Evolutionary conservation across 64 coral and sea anemone genomes (phyloP), one percentile per base, ranked within the genome.

Genomic region (Anthopleura sola): DNA sequence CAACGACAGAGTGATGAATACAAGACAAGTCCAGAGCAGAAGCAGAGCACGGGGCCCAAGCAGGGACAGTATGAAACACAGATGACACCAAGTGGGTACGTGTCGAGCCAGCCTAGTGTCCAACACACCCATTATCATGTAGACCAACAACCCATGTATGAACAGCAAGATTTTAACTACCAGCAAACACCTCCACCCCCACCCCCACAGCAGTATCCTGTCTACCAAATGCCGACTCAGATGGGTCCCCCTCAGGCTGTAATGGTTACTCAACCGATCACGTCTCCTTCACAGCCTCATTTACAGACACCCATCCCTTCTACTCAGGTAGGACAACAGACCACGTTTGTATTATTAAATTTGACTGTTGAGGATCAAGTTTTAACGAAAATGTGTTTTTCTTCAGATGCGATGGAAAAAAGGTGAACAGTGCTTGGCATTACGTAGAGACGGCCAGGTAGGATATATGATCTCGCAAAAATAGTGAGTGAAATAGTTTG

Each of bases 321-420:
- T 37, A 26, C 75, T 84, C 89, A 62, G 84, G 84, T 91, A 80
- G 2, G 23, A 26, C 24, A 21, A 9, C 6, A 16, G 10, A 55
- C 32, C 29, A 24, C 20, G 9, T 12, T 86, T 40, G 10, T 46
- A 1, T 74, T 75, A 10, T 23, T 20, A 57, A 16, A n/a, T 56
- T 56, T 44, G 7, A 53, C n/a, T n/a, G n/a, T 53, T 53, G 50
- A 14, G 13, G 6, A 13, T 53, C 50, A 53, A 53, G 1, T 17
- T 13, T 53, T 1, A 53, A 53, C 50, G 13, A 53, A 17, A 53
- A 1, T 31, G 13, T 15, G n/a, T 31, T 62, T 11, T 6, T 82
- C 60, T 68, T 55, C 60, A 91, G 89, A 85, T 91, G 18, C 53
- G 83, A 7, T 91, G 89, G 89, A 91, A 91, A 51, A 91, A 91